Conservation (phyloP, 1,140 invertebrate species). For the Tetramorium alpestre region DNA sequence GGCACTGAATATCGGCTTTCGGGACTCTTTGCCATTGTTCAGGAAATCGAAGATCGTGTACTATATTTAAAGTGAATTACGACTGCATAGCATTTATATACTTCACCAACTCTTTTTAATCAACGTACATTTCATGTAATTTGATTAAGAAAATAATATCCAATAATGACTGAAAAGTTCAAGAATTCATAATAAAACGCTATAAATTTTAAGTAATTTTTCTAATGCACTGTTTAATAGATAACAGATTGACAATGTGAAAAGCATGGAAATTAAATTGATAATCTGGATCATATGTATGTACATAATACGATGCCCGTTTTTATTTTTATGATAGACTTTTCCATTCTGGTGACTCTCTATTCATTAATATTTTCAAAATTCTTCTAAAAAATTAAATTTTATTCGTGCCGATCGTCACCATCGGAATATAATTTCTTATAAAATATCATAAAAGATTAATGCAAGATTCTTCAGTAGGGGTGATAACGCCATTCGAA, state of each 20-base stretch:
- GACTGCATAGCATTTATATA: background rate
- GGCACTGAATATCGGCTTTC: slow-evolving; percentile 35
- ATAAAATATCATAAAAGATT: background rate
- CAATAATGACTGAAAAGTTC: slow-evolving; percentile 12
- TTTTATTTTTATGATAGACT: background rate
- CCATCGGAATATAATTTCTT: background rate
- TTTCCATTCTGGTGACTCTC: background rate
- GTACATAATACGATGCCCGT: background rate
- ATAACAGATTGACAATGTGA: background rate
- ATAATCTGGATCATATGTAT: background rate
- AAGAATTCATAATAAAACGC: background rate
- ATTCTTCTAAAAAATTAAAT: background rate
- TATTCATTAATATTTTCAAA: background rate
- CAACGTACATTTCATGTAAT: background rate
- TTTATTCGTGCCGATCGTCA: background rate
- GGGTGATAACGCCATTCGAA: slow-evolving; percentile 25
- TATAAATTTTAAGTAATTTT: background rate
- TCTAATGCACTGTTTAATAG: background rate
- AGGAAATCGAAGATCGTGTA: slow-evolving; percentile 32
- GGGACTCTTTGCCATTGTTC: slow-evolving; percentile 5
- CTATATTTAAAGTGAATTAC: slow-evolving; percentile 49
- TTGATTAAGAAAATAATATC: slow-evolving; percentile 7
- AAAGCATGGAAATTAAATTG: background rate
- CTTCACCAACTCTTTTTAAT: slow-evolving; percentile 5
- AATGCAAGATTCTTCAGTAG: background rate